Percentiles rank a stretch among this genome's conserved stretches.
Conservation (phyloP, 2,797 vertebrate genomes). For the Rallus crepitans region DNA sequence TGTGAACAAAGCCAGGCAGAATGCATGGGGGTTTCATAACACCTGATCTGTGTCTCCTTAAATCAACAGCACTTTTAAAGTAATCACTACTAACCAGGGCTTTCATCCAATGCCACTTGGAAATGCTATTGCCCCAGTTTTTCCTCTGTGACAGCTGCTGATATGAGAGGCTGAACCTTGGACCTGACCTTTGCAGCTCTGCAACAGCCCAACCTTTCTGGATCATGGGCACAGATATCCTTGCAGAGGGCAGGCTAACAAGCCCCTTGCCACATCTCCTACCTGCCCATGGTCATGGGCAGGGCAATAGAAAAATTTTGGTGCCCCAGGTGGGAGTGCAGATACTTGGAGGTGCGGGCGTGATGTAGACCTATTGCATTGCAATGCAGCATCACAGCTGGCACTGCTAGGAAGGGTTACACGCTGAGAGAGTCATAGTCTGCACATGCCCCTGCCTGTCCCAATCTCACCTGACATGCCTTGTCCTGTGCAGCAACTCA, state of each 20-base stretch:
- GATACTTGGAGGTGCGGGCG: background rate
- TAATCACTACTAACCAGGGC: background rate
- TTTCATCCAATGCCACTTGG: conserved; percentile 32
- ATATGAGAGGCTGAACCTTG: background rate
- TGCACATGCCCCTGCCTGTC: fast-evolving
- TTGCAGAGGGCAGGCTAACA: background rate
- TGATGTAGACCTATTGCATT: background rate
- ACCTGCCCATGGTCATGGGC: background rate
- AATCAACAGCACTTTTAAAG: conserved; percentile 56
- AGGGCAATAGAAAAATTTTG: background rate
- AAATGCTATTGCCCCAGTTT: conserved; percentile 31
- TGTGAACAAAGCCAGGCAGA: background rate
- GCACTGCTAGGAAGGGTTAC: background rate
- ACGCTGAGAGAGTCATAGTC: fast-evolving
- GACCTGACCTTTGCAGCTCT: conserved; percentile 1
- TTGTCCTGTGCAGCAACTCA: background rate
- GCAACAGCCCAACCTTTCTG: background rate
- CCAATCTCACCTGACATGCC: background rate
- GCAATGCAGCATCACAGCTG: background rate
- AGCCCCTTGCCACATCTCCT: fast-evolving
- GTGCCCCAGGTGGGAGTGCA: background rate
- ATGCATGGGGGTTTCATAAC: conserved; percentile 14
- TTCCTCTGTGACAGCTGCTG: conserved; percentile 5
- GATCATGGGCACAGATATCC: background rate
- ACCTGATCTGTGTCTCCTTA: conserved; percentile 17